A percentile compares a stretch with the other conserved stretches of the same genome.
phyloP scores from a whole-genome alignment of 2,113 vertebrate genomes.

The Scatophagus argus region DNA sequence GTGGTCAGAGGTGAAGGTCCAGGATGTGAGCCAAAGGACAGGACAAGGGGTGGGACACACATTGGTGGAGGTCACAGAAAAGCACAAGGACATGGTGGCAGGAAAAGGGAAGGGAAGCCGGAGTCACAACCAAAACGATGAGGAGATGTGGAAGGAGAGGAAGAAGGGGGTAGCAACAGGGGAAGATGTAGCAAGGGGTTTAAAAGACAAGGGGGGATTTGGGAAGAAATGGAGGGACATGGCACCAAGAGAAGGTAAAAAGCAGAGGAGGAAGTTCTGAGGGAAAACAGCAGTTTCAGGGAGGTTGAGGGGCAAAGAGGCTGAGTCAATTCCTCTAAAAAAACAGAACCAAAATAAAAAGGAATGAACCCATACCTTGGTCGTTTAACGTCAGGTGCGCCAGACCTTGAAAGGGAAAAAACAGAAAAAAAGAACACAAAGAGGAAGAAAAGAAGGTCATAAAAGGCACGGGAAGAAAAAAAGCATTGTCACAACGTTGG shows the following conservation, averaged over 20 bases:
- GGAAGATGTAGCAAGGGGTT: conserved; percentile 52
- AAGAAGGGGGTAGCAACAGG: conserved; percentile 20
- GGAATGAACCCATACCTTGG: conserved; percentile 88
- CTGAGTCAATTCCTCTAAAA: conserved; percentile 73
- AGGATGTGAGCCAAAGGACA: conserved; percentile 81
- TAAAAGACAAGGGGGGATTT: conserved; percentile 44
- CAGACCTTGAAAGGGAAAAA: conserved; percentile 89
- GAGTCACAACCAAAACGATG: conserved; percentile 42
- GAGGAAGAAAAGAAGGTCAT: conserved; percentile 88
- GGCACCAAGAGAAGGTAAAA: conserved; percentile 59
- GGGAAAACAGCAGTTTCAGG: conserved; percentile 53
- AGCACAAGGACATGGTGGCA: conserved; percentile 67
- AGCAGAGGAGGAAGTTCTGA: conserved; percentile 63
- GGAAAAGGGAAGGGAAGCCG: conserved; percentile 39
- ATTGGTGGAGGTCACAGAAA: conserved; percentile 72
- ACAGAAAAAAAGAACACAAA: conserved; percentile 87
- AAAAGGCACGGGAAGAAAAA: conserved; percentile 88
- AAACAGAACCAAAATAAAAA: conserved; percentile 74
- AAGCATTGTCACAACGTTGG: conserved; percentile 91
- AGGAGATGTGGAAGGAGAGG: conserved; percentile 24
- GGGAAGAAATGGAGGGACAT: conserved; percentile 53
- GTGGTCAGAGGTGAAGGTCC: conserved; percentile 80
- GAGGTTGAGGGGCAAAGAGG: conserved; percentile 56
- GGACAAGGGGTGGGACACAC: conserved; percentile 78
- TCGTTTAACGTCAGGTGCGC: conserved; percentile 90